Evolutionary conservation across 2,113 vertebrate species (phyloP), one percentile per base, ranked within the genome.

Genomic region (Paramormyrops kingsleyae): DNA sequence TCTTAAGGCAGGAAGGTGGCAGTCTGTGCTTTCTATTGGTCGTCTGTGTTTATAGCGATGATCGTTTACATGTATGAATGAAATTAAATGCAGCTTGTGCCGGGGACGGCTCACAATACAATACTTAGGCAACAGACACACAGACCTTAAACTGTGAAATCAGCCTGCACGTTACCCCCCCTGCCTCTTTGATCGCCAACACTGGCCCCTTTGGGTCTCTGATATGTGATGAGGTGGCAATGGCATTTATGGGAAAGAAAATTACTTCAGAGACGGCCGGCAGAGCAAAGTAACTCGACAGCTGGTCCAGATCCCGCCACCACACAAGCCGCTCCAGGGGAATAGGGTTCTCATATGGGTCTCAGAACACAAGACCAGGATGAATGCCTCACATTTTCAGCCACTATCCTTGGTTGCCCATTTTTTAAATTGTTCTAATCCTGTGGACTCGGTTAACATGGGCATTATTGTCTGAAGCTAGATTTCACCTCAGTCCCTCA

Each of bases 151-250:
- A 59, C 2, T 49, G 87, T 31, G 52, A 59, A 59, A 42, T 39
- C 87, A 59, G 52, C 31, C 8, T 44, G 6, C 15, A 42, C 5
- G 1, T 12, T 31, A 19, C 13, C 84, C 19, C 21, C 24, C 2
- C 56, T 27, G 17, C 56, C 10, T 56, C 35, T 44, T 53, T 56
- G 39, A 17, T 42, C 24, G 0, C 46, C 66, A 46, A 47, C 12
- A 74, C 46, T 15, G 52, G 59, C 70, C 13, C 42, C 46, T 27
- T 92, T 89, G 90, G 87, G 92, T 90, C 70, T 53, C 66, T 84
- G 3, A 56, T 89, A 92, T 92, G 87, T 93, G 94, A 95, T 94
- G 92, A 94, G 90, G 87, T 89, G 84, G 59, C 87, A 89, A 90
- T 87, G 89, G 92, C 88, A 90, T 93, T 92, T 91, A 87, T 47